Conservation (phyloP, 2,113 vertebrate genomes). For the Macrotis lagotis region DNA sequence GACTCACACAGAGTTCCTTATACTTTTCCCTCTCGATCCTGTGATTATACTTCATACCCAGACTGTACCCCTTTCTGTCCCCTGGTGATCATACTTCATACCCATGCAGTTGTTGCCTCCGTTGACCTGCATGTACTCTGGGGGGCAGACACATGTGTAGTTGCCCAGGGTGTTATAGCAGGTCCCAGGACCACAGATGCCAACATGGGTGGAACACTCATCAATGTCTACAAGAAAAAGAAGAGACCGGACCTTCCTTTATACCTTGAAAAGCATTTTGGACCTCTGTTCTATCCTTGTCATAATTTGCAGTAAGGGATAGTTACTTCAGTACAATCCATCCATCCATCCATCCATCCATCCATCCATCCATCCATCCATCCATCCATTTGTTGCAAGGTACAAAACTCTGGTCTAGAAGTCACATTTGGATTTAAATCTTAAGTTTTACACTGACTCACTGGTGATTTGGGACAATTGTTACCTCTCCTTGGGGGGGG, state of each 20-base stretch:
- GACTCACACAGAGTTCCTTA: background rate
- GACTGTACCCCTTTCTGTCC: background rate
- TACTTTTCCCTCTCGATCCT: background rate
- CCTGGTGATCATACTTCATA: slow-evolving; percentile 69
- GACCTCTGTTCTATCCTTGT: background rate
- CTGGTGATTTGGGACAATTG: background rate
- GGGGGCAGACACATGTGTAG: slow-evolving; percentile 95
- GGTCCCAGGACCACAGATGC: slow-evolving; percentile 93
- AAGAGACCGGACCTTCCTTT: background rate
- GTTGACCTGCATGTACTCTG: slow-evolving; percentile 95
- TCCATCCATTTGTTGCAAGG: background rate
- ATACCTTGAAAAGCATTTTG: background rate
- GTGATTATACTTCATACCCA: background rate
- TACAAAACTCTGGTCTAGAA: background rate
- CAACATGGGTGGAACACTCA: slow-evolving; percentile 90
- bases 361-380: background rate
- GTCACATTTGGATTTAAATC: background rate
- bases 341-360: background rate
- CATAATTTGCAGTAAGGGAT: background rate
- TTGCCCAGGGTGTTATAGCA: slow-evolving; percentile 97
- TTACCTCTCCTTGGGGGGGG: background rate
- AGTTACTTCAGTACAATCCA: background rate
- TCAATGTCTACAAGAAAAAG: slow-evolving; percentile 88
- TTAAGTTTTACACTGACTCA: background rate
- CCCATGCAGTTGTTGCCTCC: slow-evolving; percentile 96